phyloP scores from a whole-genome alignment of 2,888 invertebrate genomes.

The Agrotis exclamationis region DNA sequence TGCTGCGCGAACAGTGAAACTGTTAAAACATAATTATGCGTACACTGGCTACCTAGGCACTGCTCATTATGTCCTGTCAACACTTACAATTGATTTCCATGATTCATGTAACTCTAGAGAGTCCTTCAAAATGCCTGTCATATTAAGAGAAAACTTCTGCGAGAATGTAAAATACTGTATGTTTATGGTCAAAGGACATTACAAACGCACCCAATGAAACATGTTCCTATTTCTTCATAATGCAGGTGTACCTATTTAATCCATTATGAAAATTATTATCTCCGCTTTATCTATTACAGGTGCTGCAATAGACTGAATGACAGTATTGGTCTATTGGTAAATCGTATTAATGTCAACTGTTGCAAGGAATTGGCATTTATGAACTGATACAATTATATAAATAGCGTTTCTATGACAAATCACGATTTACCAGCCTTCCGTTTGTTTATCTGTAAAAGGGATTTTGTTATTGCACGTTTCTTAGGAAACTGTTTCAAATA shows the following conservation, averaged over 20 bases:
- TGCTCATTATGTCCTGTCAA: too few relatives aligned
- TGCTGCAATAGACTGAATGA: conserved; percentile 56
- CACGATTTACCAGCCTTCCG: conserved; percentile 57
- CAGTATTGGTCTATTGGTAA: conserved; percentile 43
- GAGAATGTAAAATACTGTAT: not conserved
- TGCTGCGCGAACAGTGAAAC: too few relatives aligned
- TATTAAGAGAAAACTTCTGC: not conserved
- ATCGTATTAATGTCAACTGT: conserved; percentile 64
- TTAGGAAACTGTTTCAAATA: conserved; percentile 26
- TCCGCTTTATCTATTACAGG: conserved; percentile 56
- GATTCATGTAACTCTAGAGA: too few relatives aligned
- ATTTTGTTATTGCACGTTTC: conserved; percentile 46
- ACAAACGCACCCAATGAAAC: conserved; percentile 7
- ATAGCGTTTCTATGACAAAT: conserved; percentile 60
- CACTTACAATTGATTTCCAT: too few relatives aligned
- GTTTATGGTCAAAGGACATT: not conserved
- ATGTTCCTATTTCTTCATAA: conserved; percentile 25
- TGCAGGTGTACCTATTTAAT: conserved; percentile 56
- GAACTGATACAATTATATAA: conserved; percentile 62
- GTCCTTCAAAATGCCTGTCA: not conserved
- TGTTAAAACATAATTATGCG: too few relatives aligned
- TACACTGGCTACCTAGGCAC: too few relatives aligned
- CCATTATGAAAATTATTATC: conserved; percentile 51
- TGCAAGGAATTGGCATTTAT: conserved; percentile 62
- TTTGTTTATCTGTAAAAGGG: conserved; percentile 46